Base-by-base conservation (phyloP, 2,113 vertebrate species). In the Panthera leo region DNA sequence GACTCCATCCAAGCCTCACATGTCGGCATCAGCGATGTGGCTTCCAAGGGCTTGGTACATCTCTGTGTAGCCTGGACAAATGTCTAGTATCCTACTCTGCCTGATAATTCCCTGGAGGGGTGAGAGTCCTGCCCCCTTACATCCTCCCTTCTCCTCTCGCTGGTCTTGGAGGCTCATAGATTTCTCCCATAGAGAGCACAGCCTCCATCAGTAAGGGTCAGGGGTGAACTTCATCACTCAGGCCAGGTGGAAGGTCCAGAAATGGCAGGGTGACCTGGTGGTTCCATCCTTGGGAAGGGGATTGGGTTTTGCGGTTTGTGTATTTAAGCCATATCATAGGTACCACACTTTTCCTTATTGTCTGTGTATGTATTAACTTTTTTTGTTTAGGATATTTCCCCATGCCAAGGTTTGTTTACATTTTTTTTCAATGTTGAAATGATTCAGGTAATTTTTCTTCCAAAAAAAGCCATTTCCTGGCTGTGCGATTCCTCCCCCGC, bases 251-350 rank as follows among this genome's bases (percentile, higher is more conserved):
- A 48, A 65, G 51, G 39, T 71, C 61, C 53, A 78, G 53, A 83
- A 71, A 42, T 45, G 87, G 5, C 84, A 94, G 23, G 67, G 36
- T 21, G 23, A 53, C 96, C 73, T 31, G 90, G 55, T 58, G 16
- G 42, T 16, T 51, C 68, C 67, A 19, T 86, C 89, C 29, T 58
- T 39, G 90, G 91, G 58, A 65, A 76, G 7, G 92, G n/a, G n/a
- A 25, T 53, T 82, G 51, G 70, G 18, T 36, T 87, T 86, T 97
- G 97, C 93, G 92, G 68, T 96, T 89, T 80, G 83, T 0, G 4
- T 98, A 93, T 98, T 98, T 98, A 98, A 98, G 94, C 86, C 98
- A 96, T 98, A 98, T 97, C 91, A 97, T 98, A 98, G 98, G 98
- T 97, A 97, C 94, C 97, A 98, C 91, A 96, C 90, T 97, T 98